Conservation (phyloP, 2,888 invertebrate genomes). For the Diloba caeruleocephala region DNA sequence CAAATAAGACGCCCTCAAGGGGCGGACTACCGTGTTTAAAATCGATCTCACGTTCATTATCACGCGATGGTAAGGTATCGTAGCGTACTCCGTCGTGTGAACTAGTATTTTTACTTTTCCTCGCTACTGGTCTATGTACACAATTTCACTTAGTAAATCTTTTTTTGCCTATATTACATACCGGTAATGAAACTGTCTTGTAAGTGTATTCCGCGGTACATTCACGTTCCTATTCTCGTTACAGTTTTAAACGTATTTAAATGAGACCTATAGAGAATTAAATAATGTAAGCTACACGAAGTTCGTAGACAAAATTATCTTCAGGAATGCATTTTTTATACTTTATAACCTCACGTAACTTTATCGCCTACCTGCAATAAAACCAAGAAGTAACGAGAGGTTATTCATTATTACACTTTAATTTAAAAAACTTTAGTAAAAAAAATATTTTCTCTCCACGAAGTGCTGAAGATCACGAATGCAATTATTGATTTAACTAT, state of each 20-base stretch:
- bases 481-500: conserved; percentile 58
- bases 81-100: conserved; percentile 33
- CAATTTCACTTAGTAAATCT: conserved; percentile 22
- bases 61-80: conserved; percentile 37
- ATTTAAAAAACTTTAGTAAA: too few relatives aligned
- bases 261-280: conserved; percentile 5
- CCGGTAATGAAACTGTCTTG: conserved; percentile 41
- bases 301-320: background rate
- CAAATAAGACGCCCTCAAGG: conserved; percentile 25
- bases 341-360: too few relatives aligned
- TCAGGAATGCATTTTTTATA: too few relatives aligned
- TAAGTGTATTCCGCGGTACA: conserved; percentile 20
- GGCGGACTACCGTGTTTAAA: conserved; percentile 18
- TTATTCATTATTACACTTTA: too few relatives aligned
- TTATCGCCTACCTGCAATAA: too few relatives aligned
- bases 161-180: conserved; percentile 44
- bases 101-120: conserved; percentile 28
- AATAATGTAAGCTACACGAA: conserved; percentile 9
- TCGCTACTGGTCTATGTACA: conserved; percentile 10
- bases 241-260: conserved; percentile 37
- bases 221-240: conserved; percentile 37
- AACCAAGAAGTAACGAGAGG: too few relatives aligned
- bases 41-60: conserved; percentile 46
- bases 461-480: conserved; percentile 48
- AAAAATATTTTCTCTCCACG: conserved; percentile 27